Evolutionary conservation across 2,113 vertebrate genomes (phyloP), one percentile per base, ranked within the genome.

Genomic region (Athene noctua): DNA sequence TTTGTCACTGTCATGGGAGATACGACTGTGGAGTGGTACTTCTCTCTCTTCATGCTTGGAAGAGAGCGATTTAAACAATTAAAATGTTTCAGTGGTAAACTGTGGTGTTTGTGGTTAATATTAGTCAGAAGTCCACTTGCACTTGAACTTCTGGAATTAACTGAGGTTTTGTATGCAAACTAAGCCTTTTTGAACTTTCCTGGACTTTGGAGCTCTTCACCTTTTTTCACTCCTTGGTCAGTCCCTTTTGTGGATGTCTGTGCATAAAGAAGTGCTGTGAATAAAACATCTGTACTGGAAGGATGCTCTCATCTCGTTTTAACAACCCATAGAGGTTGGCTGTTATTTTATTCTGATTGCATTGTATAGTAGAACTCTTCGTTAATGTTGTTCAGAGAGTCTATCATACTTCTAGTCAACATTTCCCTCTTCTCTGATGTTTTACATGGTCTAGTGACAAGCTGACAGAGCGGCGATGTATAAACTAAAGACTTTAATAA

Each of bases 61-160:
- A 92, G 88, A 88, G 89, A 54, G 42, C 3, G 5, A 80, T 84
- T 44, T 70, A 68, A 93, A 80, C 18, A 44, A 86, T 94, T 96
- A 95, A 94, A 92, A 49, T 72, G 18, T 80, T 94, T 92, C 74
- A 55, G 61, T 95, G 92, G 23, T 70, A 74, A 93, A 93, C n/a
- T 46, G 4, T 80, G 58, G 70, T 18, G 7, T 79, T 84, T 92
- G 49, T 92, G 62, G 42, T 92, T 92, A 47, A 75, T 94, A 52
- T 26, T 80, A 88, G 67, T 75, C n/a, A 68, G 40, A 94, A 88
- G 47, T 68, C 62, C 49, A 42, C 27, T 75, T 70, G 34, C 29
- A 34, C 29, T 80, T 55, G 32, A 68, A 58, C 42, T 80, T 65
- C 26, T 66, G 34, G 47, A 73, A 57, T 68, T 89, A 34, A 57